Base-by-base conservation (phyloP, 2,797 vertebrate species). In the Tinamus major region DNA sequence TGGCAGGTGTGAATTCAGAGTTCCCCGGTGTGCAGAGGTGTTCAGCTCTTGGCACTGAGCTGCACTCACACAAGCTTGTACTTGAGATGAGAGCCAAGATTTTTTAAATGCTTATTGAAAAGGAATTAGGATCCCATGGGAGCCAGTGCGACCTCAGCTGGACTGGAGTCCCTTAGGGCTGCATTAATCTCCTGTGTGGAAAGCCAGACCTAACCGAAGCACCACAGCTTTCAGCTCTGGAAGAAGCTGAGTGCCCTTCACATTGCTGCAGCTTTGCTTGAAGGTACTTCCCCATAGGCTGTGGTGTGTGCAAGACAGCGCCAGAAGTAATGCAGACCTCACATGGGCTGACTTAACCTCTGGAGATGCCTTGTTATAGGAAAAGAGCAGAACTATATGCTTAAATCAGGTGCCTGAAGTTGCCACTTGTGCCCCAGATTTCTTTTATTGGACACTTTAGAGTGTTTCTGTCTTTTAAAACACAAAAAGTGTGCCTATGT, bases 261-360 rank as follows among this genome's bases (percentile, higher is more conserved):
- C 16, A 27, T 16, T 26, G 33, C 63, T 76, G 6, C 42, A 35
- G 3, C 56, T 49, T 33, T 33, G 24, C n/a, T 72, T 77, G 29
- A 82, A 37, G 0, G 0, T 39, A n/a, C 6, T 39, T 71, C 49
- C 17, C 23, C 51, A 6, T 14, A 68, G 53, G 35, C 27, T 63
- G 14, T 13, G 5, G 14, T 44, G 39, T 49, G 10, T 33, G 48
- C 49, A 82, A 68, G n/a, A 37, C 20, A 9, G 39, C 35, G 61
- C 29, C 29, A 65, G 59, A 46, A 3, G 5, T 69, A 13, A 69
- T 27, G 72, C 49, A 51, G 27, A 41, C 29, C 35, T 63, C 72
- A 31, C 15, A 7, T n/a, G 29, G 41, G 14, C 13, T 83, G 64
- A 44, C 5, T 77, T 72, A 10, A 7, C 21, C 24, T 7, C n/a